phyloP scores from a whole-genome alignment of 2,113 vertebrate species.

The Passerina amoena region DNA sequence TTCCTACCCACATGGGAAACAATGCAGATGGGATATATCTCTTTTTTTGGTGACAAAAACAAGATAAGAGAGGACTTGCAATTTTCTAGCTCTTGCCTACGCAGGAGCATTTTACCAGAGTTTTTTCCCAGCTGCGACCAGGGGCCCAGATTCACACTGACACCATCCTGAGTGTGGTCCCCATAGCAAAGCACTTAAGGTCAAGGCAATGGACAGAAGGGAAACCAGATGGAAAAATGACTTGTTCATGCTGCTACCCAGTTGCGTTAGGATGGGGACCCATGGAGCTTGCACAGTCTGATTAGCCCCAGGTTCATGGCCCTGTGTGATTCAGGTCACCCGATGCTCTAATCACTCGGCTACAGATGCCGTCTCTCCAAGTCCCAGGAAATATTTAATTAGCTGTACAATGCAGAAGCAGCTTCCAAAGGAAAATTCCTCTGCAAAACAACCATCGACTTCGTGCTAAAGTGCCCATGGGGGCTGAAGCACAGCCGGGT shows the following conservation, averaged over 20 bases:
- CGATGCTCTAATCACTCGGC: conserved; percentile 54
- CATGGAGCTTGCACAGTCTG: conserved; percentile 41
- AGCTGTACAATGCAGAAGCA: conserved; percentile 60
- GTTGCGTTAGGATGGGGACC: conserved; percentile 42
- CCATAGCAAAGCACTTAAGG: conserved; percentile 13
- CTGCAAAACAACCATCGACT: conserved; percentile 24
- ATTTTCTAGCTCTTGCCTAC: background rate
- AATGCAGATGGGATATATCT: background rate
- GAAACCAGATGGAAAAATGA: conserved; percentile 61
- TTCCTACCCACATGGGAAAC: background rate
- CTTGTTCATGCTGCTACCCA: conserved; percentile 39
- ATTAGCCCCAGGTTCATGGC: conserved; percentile 61
- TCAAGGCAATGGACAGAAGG: conserved; percentile 37
- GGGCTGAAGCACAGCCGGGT: background rate
- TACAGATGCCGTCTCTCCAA: conserved; percentile 57
- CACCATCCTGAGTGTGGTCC: conserved; percentile 22
- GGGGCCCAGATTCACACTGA: background rate
- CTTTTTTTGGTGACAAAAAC: background rate
- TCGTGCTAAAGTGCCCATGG: background rate
- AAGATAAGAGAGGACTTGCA: background rate
- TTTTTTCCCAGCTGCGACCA: conserved; percentile 29
- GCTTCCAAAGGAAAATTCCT: conserved; percentile 62
- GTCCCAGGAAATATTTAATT: conserved; percentile 70
- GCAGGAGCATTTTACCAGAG: background rate
- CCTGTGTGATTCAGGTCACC: conserved; percentile 67